Evolutionary conservation across 2,888 invertebrate genomes (phyloP).

Genomic region (Octonoba sinensis): DNA sequence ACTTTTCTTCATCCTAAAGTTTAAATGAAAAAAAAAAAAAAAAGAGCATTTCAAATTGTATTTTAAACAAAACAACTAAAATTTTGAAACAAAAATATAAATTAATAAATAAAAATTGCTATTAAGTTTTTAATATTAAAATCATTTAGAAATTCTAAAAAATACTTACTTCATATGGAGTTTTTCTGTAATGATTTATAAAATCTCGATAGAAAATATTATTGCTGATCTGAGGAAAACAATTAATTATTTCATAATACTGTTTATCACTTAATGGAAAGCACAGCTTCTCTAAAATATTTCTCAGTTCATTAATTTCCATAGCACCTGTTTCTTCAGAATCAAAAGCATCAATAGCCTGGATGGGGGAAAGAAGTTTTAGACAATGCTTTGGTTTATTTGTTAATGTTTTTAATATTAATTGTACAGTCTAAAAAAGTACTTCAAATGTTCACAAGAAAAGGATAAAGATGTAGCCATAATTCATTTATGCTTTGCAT

Average conservation of each 20-base stretch:
- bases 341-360: constrained; percentile 59
- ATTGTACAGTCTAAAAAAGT: no score
- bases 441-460: no score
- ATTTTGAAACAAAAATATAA: no score
- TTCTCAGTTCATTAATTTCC: constrained; percentile 22
- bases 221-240: constrained; percentile 18
- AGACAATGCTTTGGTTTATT: not conserved
- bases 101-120: no score
- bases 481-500: no score
- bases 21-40: not conserved
- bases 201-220: constrained; percentile 46
- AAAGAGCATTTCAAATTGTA: no score
- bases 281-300: constrained; percentile 32
- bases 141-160: no score
- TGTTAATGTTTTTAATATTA: not conserved
- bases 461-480: no score
- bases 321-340: constrained; percentile 45
- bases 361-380: constrained; percentile 1
- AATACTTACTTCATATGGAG: constrained; percentile 38
- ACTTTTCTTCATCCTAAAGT: constrained; percentile 52
- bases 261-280: constrained; percentile 34
- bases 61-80: no score
- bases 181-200: constrained; percentile 40
- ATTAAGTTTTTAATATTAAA: no score
- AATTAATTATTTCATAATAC: constrained; percentile 21